phyloP scores from a whole-genome alignment of 2,797 vertebrate species.

The Meda fulgida region DNA sequence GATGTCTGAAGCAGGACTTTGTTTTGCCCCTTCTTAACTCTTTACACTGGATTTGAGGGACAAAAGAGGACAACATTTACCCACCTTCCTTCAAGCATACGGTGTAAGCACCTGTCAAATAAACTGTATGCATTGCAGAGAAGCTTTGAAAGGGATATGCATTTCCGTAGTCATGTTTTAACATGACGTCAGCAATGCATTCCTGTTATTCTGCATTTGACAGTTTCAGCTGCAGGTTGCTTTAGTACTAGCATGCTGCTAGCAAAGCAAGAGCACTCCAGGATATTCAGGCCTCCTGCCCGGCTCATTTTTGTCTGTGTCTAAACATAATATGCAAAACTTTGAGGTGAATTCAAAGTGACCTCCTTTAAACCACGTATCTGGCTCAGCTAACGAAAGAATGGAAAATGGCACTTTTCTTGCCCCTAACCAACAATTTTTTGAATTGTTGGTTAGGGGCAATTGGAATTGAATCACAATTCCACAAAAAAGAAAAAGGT shows the following conservation, averaged over 20 bases:
- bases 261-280: conserved; percentile 5
- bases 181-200: conserved; percentile 12
- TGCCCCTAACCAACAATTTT: background rate
- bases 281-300: background rate
- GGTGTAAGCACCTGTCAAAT: conserved; percentile 27
- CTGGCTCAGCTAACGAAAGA: background rate
- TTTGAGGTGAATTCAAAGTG: background rate
- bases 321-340: conserved; percentile 34
- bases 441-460: too few species aligned
- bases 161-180: conserved; percentile 3
- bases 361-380: background rate
- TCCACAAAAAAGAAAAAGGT: background rate
- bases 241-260: background rate
- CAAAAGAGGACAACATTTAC: background rate
- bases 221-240: background rate
- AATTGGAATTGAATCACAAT: too few species aligned
- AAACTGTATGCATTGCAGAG: conserved; percentile 24
- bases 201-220: background rate
- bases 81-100: background rate
- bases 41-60: background rate
- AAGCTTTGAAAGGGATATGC: conserved; percentile 22
- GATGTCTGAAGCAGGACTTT: background rate
- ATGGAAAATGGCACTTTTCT: background rate
- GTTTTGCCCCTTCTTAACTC: background rate
- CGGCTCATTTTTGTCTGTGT: background rate